Evolutionary conservation across 2,888 invertebrate species (phyloP).

Genomic region (Tipula unca): DNA sequence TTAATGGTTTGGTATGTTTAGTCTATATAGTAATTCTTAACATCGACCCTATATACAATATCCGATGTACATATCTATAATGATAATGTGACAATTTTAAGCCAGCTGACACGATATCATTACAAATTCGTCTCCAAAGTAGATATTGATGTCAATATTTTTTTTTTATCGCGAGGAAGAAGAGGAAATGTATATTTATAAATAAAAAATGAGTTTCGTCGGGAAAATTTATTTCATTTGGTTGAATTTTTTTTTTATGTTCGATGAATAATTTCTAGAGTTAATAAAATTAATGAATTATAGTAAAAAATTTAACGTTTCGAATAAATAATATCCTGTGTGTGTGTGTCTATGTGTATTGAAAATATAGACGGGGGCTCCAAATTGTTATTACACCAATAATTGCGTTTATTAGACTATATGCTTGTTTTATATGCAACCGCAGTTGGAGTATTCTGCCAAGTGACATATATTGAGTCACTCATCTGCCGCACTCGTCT

Average conservation of each 20-base stretch:
- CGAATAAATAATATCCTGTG: not conserved
- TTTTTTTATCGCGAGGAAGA: not conserved
- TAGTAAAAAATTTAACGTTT: not conserved
- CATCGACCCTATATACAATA: not conserved
- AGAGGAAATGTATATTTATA: not conserved
- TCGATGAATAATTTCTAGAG: not conserved
- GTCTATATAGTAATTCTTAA: not conserved
- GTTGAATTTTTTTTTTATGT: not conserved
- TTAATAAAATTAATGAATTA: constrained; percentile 14
- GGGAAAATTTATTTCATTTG: not conserved
- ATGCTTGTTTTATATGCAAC: no score
- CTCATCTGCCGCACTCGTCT: not conserved
- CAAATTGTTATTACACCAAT: not conserved
- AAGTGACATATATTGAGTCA: not conserved
- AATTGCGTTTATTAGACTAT: not conserved
- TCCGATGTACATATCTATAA: not conserved
- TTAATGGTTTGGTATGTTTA: not conserved
- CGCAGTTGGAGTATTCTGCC: not conserved
- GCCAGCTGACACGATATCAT: not conserved
- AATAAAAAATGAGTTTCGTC: not conserved
- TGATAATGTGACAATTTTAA: constrained; percentile 14
- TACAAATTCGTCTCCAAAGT: not conserved
- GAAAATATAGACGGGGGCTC: not conserved
- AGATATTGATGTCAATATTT: not conserved
- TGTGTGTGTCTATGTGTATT: not conserved